Base-by-base conservation (phyloP, 2,888 invertebrate species). In the Clivina fossor region DNA sequence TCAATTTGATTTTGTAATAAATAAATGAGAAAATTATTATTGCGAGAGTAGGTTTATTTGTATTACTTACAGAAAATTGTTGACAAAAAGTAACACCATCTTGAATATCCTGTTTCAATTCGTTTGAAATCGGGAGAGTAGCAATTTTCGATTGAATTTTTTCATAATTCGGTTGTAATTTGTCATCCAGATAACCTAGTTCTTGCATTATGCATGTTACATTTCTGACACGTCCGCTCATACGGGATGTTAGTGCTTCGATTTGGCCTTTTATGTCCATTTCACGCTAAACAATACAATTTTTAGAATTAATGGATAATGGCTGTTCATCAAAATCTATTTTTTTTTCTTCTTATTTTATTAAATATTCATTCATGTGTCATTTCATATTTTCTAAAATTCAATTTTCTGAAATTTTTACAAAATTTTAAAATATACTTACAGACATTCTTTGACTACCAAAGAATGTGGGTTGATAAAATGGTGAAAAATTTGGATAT, bases 151-250 rank as follows among this genome's bases (percentile, higher is more conserved):
- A 79, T 0, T 78, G 77, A 66, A 85, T 85, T 69, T 80, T 81
- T 24, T 77, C 78, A 66, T 79, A 84, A 71, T 84, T 83, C 1
- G 85, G 85, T 64, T 85, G 84, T 63, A 84, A 72, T 67, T 82
- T 81, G 60, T 79, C 74, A 61, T 85, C 83, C 63, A 85, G 76
- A 71, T 85, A 85, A 47, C 84, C 84, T 1, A 85, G 75, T 66
- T 85, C 84, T 66, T 85, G 84, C 84, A 85, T 84, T 28, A 85
- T 83, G 68, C 85, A 85, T 0, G 85, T 85, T 18, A 84, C 80
- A 71, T 85, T 85, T 60, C 76, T 73, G 1, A 79, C 76, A 62
- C 78, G 78, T 2, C 77, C 78, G 13, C 75, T 74, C 60, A 78
- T 72, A 8, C 77, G 73, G 1, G 79, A 75, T 3, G 81, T 78